Base-by-base conservation (phyloP, 2,113 vertebrate genomes). In the Ginglymostoma cirratum region DNA sequence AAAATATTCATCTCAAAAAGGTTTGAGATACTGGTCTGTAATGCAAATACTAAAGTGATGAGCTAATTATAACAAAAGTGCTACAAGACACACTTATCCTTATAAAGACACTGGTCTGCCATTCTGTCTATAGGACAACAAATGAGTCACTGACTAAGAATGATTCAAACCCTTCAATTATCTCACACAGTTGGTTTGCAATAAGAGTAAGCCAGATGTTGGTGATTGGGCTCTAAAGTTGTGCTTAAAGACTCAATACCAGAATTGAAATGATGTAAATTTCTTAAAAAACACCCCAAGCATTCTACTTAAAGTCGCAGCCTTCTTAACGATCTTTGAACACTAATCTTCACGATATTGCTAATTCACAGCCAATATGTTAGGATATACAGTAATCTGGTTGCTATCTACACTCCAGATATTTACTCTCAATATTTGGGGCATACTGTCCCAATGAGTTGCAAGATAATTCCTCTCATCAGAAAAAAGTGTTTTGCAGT, bases 131-230 rank as follows among this genome's bases (percentile, higher is more conserved):
- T 27, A 76, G 45, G 23, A 52, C 87, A 90, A 90, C 3, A 72
- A 48, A 76, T 95, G 94, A 95, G 42, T 95, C 94, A 72, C 69
- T 95, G 94, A 72, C 66, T 72, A 72, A 70, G 93, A 95, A 95
- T 95, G 94, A 34, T 23, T 72, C 65, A 95, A 72, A 95, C 67
- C 45, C 67, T 70, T 92, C 24, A 95, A 72, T 95, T 76, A 95
- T 95, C 69, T 48, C 67, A 48, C 67, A 48, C 30, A 92, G 23
- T 48, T 48, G 45, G 69, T 19, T 66, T 67, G 89, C 89, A 66
- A 48, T 38, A 7, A 83, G 38, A 45, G 38, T 83, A 45, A 83
- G 80, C 80, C 80, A 83, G 80, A 83, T 83, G 80, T 21, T 45
- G 19, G 38, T 83, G 38, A 42, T 83, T 42, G 19, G 80, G 80